Percentiles rank a stretch among this genome's conserved stretches.
Evolutionary conservation across 2,113 vertebrate species (phyloP).

Genomic region (Forbesichthys papilliferus): DNA sequence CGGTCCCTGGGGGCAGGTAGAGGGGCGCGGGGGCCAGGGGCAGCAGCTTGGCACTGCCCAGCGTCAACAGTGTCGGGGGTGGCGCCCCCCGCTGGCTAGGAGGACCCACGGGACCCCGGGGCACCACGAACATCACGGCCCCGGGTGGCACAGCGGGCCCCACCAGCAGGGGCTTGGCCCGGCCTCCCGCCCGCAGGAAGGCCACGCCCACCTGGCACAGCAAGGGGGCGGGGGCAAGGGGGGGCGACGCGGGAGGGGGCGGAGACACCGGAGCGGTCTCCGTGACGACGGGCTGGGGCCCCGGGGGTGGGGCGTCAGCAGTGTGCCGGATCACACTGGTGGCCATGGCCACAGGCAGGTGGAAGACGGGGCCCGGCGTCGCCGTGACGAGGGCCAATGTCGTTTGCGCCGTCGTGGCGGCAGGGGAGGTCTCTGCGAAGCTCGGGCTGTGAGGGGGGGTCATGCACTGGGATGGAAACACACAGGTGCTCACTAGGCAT

Average conservation of each 20-base stretch:
- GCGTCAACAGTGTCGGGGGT: constrained; percentile 75
- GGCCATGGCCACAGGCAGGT: constrained; percentile 76
- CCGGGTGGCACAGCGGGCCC: constrained; percentile 84
- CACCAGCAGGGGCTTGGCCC: constrained; percentile 77
- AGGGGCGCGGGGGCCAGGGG: constrained; percentile 92
- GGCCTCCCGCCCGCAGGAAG: constrained; percentile 82
- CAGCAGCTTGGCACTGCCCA: constrained; percentile 88
- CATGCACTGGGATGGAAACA: constrained; percentile 84
- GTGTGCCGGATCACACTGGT: constrained; percentile 91
- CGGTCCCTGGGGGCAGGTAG: constrained; percentile 82
- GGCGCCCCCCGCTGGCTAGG: constrained; percentile 31
- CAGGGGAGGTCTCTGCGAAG: constrained; percentile 77
- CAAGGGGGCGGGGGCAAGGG: constrained; percentile 62
- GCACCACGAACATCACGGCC: constrained; percentile 91
- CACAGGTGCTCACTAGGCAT: not conserved
- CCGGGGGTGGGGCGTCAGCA: constrained; percentile 69
- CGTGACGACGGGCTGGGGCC: constrained; percentile 56
- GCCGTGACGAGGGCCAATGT: constrained; percentile 44
- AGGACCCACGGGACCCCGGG: constrained; percentile 70
- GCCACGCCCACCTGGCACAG: constrained; percentile 91
- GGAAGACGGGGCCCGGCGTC: constrained; percentile 46
- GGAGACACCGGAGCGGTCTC: constrained; percentile 57
- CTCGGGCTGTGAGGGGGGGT: constrained; percentile 96
- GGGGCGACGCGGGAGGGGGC: constrained; percentile 55
- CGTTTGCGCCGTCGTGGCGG: constrained; percentile 54